Evolutionary conservation across 2,797 vertebrate genomes (phyloP).

Genomic region (Odontamblyopus rebecca): DNA sequence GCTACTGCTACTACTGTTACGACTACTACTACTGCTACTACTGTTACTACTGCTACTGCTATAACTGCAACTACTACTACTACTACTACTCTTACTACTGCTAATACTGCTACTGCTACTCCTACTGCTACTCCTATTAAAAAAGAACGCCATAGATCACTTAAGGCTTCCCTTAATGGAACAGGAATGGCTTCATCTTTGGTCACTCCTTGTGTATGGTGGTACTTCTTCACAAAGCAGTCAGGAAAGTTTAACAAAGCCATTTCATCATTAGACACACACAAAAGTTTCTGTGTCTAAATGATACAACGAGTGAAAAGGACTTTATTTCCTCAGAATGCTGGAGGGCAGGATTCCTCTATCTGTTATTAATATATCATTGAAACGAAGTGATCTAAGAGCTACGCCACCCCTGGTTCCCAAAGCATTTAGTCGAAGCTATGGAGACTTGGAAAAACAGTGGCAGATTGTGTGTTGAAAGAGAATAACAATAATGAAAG

Average conservation of each 20-base stretch:
- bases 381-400: slow-evolving; percentile 47
- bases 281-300: not conserved
- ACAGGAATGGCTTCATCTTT: no score
- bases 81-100: no score
- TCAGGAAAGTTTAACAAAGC: not conserved
- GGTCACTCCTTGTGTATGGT: no score
- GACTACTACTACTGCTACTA: no score
- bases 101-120: no score
- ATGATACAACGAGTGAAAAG: not conserved
- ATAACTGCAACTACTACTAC: no score
- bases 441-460: slow-evolving; percentile 15
- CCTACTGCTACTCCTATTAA: no score
- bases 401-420: slow-evolving; percentile 67
- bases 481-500: slow-evolving; percentile 46
- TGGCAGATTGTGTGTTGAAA: slow-evolving; percentile 19
- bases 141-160: no score
- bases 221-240: no score
- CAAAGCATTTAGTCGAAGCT: slow-evolving; percentile 47
- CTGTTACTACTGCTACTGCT: no score
- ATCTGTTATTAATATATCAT: slow-evolving; percentile 5
- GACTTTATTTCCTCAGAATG: slow-evolving; percentile 1
- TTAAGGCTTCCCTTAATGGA: no score
- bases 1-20: no score
- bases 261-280: not conserved
- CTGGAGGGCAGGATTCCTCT: slow-evolving; percentile 4